Evolutionary conservation across 2,797 vertebrate genomes (phyloP).

Genomic region (Phrynocephalus forsythii): DNA sequence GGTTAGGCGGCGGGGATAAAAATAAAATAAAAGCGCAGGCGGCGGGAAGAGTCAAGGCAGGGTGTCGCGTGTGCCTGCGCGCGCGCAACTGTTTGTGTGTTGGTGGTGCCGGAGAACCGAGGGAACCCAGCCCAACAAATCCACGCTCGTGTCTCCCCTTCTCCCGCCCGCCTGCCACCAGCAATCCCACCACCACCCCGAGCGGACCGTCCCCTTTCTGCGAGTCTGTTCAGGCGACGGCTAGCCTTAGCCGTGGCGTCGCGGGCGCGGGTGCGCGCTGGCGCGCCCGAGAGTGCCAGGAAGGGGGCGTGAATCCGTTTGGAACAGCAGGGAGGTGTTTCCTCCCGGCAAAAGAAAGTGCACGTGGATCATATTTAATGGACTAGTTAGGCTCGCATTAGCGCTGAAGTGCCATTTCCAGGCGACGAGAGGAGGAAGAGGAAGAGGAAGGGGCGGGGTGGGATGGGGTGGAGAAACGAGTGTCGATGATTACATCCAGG

Average conservation of each 20-base stretch:
- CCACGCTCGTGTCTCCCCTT: constrained; percentile 38
- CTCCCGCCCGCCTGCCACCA: constrained; percentile 2
- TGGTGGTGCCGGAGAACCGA: not conserved
- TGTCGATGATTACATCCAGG: not conserved
- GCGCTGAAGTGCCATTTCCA: constrained; percentile 48
- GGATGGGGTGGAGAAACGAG: not conserved
- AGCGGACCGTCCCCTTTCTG: not conserved
- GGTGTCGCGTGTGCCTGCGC: not conserved
- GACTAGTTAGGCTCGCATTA: constrained; percentile 43
- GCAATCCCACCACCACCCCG: not conserved
- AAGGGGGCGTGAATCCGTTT: constrained; percentile 50
- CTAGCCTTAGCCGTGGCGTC: not conserved
- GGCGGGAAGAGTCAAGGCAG: not conserved
- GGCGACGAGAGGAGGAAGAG: constrained; percentile 19
- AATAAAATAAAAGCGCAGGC: not conserved
- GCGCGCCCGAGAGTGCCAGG: constrained; percentile 60
- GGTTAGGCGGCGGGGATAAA: constrained; percentile 15
- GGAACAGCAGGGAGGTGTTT: constrained; percentile 67
- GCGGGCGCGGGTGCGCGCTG: no score
- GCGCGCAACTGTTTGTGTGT: not conserved
- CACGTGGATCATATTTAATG: constrained; percentile 67
- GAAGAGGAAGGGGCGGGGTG: not conserved
- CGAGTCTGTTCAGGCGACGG: constrained; percentile 47
- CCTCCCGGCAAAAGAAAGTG: constrained; percentile 51
- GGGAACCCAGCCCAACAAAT: constrained; percentile 47